Evolutionary conservation across 2,113 vertebrate species (phyloP).

Genomic region (Rhabdornis inornatus): DNA sequence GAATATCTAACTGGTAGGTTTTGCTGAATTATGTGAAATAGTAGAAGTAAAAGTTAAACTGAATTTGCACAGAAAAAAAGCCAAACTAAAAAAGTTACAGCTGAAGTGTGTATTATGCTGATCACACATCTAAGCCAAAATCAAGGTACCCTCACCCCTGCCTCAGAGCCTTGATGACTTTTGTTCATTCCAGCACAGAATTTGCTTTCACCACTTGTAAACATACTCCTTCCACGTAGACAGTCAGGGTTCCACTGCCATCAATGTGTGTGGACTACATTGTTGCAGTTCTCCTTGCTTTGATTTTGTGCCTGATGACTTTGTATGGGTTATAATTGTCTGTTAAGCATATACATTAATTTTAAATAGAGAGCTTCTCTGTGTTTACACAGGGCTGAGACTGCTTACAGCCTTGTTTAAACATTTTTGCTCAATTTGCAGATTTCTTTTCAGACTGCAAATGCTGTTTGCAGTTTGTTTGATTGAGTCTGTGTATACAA

Average conservation of each 20-base stretch:
- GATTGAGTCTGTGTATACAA: not conserved
- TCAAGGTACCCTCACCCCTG: not conserved
- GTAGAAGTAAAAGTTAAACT: not conserved
- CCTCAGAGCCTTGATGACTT: not conserved
- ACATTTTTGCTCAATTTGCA: not conserved
- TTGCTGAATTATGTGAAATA: not conserved
- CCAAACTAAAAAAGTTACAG: not conserved
- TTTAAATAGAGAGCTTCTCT: not conserved
- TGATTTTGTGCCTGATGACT: not conserved
- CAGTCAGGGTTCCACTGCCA: not conserved
- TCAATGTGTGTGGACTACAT: fast-evolving
- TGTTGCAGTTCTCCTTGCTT: not conserved
- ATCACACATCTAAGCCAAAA: not conserved
- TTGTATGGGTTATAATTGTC: not conserved
- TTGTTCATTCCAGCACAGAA: not conserved
- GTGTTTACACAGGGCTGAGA: not conserved
- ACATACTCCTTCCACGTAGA: not conserved
- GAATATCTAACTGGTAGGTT: conserved; percentile 95
- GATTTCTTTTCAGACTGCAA: not conserved
- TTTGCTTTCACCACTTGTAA: not conserved
- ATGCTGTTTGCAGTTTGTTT: not conserved
- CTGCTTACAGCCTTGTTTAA: not conserved
- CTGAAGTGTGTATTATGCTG: not conserved
- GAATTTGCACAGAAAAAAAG: not conserved
- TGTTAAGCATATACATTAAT: not conserved